Conservation (phyloP, 2,888 invertebrate species). For the Nomada lathburiana region DNA sequence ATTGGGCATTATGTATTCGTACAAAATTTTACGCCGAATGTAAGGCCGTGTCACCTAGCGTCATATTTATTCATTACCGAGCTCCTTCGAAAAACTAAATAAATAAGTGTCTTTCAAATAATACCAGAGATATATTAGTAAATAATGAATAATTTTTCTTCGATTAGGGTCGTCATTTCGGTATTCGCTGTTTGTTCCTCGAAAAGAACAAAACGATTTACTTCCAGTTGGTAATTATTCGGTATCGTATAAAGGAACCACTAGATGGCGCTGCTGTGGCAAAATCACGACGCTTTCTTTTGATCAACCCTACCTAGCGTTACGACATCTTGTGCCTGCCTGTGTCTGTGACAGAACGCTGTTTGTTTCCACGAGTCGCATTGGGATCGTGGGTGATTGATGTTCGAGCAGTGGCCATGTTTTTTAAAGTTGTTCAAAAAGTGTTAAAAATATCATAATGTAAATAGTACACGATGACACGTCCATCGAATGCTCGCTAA, state of each 20-base stretch:
- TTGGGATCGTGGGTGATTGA: constrained; percentile 37
- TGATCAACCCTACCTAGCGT: background rate
- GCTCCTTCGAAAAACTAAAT: too few relatives aligned
- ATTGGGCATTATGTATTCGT: too few relatives aligned
- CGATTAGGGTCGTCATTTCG: too few relatives aligned
- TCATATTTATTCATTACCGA: too few relatives aligned
- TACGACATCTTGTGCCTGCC: constrained; percentile 54
- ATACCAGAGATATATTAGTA: too few relatives aligned
- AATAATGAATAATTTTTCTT: too few relatives aligned
- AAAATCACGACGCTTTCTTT: constrained; percentile 29
- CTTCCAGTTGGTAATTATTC: background rate
- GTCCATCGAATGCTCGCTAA: background rate
- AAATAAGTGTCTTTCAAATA: too few relatives aligned
- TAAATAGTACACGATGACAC: constrained; percentile 1
- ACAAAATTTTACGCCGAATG: too few relatives aligned
- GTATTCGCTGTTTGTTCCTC: too few relatives aligned
- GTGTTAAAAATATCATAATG: constrained; percentile 14
- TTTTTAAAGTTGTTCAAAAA: constrained; percentile 1
- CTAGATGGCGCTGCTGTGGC: constrained; percentile 12
- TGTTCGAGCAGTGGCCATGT: constrained; percentile 20
- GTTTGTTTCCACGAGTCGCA: constrained; percentile 48
- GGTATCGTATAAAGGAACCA: background rate
- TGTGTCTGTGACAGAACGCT: constrained; percentile 24
- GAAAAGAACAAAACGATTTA: background rate
- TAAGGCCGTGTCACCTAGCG: too few relatives aligned